Base-by-base conservation (phyloP, 1,140 invertebrate species). In the Drosophila bifasciata region DNA sequence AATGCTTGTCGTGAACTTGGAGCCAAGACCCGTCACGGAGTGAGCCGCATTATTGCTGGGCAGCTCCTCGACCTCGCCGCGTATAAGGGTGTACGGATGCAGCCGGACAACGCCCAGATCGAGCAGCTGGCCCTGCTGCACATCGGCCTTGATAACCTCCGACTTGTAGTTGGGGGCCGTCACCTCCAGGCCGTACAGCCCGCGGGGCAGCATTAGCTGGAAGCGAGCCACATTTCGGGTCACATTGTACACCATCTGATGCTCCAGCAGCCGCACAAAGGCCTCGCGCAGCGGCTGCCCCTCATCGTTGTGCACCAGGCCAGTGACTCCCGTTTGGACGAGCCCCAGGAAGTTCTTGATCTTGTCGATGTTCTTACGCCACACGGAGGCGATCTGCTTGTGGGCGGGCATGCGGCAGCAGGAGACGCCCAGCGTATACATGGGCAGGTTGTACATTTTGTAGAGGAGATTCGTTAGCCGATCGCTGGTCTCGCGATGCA, bases 351-450 rank as follows among this genome's bases (percentile, higher is more conserved):
- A 96, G 90, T 92, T 94, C 92, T 95, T 94, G 0, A 97, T 90
- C 2, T 96, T 94, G 15, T 92, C 81, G 43, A 97, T 92, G 89
- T 95, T 95, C 40, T 95, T 93, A 57, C 94, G 93, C 96, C 96
- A 98, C 5, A 97, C 93, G 43, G 92, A 93, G 0, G 94, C 94
- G 23, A 98, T 93, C 8, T 94, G 92, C 4, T 92, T 91, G 11
- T 94, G 92, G 1, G 84, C 60, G 0, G 97, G 96, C 93, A 96
- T 96, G 71, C 96, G 96, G 81, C 97, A 97, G 79, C 97, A 98
- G 45, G 94, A 93, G 5, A 95, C 62, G 1, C 94, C 94, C 21
- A 94, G 91, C 0, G 94, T 93, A n/a, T 94, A 91, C 67, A 95
- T 91, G 0, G 94, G 93, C 1, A 93, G 91, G 11, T 93, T 92